Percentiles rank a stretch among this genome's conserved stretches.
Evolutionary conservation across 2,888 invertebrate species (phyloP).

Genomic region (Sarcophaga caerulescens): DNA sequence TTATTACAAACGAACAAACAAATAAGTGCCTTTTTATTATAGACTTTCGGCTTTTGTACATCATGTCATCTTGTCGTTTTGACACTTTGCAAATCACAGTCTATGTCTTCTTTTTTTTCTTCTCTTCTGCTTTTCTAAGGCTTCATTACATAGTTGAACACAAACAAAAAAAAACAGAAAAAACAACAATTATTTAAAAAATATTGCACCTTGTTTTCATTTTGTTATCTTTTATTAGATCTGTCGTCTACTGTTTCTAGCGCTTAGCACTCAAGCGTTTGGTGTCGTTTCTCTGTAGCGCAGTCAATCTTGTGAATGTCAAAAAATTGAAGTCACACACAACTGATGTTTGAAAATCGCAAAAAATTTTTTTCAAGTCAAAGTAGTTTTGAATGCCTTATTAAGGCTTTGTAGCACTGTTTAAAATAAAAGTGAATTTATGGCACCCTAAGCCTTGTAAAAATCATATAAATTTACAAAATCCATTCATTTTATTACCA

Average conservation of each 20-base stretch:
- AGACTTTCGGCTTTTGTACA: conserved; percentile 34
- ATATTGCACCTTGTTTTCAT: too few relatives aligned
- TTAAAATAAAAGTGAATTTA: too few relatives aligned
- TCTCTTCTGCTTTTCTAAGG: background rate
- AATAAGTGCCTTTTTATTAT: background rate
- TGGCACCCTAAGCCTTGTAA: too few relatives aligned
- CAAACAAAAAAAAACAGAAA: background rate
- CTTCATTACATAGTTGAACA: background rate
- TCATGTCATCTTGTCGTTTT: conserved; percentile 61
- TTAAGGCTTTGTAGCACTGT: too few relatives aligned
- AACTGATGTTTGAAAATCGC: too few relatives aligned
- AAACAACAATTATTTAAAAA: too few relatives aligned
- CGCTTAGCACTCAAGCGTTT: conserved; percentile 15
- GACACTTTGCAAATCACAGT: conserved; percentile 56
- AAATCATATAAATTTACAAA: too few relatives aligned
- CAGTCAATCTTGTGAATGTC: conserved; percentile 46
- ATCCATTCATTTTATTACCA: too few relatives aligned
- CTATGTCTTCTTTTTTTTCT: background rate
- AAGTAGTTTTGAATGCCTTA: too few relatives aligned
- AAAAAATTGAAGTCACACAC: background rate
- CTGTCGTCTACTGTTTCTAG: too few relatives aligned
- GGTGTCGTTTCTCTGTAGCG: conserved; percentile 1
- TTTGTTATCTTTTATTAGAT: too few relatives aligned
- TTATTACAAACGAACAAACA: background rate
- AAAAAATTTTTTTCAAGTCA: too few relatives aligned